Base-by-base conservation (phyloP, 64 coral and sea anemone species). In the Stylophora pistillata region DNA sequence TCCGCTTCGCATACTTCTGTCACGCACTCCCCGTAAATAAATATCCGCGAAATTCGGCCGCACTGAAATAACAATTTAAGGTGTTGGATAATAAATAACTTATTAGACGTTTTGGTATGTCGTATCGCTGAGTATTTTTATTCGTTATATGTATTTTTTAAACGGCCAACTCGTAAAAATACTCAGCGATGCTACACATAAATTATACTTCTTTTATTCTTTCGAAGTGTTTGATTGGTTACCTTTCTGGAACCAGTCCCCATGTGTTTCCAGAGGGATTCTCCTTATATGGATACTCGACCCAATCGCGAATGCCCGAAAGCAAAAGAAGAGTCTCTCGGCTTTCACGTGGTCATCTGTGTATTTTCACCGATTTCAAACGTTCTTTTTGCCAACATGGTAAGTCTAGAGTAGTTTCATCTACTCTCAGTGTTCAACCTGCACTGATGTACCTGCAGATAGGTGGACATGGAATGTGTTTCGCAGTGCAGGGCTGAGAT, bases 211-310 rank as follows among this genome's bases (percentile, higher is more conserved):
- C 26, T 13, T 29, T 30, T 73, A 57, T 76, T 76, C 53, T 55
- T 33, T 58, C 68, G 55, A 58, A 7, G 57, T 27, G 31, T 74
- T 59, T 74, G 26, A 87, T 87, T 87, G 68, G 85, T 74, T 41
- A 15, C 9, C 32, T 87, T 74, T 57, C 53, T 32, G 23, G 20
- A 62, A 70, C 60, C 80, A 33, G 68, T 83, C 34, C 21, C 34
- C 6, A 0, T 21, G 4, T 17, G 31, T 60, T 47, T 26, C 18
- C 17, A 9, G 16, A 27, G 2, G 10, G 84, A 9, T 73, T 74
- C 21, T 59, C 69, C 85, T 58, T 76, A 76, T 87, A 62, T 73
- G 85, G 73, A 74, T 70, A 58, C 2, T n/a, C 16, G 14, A 71
- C 9, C 5, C 20, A 27, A 20, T 0, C 20, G 11, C 21, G 63